Base-by-base conservation (phyloP, 2,113 vertebrate species). In the Azemiops feae region DNA sequence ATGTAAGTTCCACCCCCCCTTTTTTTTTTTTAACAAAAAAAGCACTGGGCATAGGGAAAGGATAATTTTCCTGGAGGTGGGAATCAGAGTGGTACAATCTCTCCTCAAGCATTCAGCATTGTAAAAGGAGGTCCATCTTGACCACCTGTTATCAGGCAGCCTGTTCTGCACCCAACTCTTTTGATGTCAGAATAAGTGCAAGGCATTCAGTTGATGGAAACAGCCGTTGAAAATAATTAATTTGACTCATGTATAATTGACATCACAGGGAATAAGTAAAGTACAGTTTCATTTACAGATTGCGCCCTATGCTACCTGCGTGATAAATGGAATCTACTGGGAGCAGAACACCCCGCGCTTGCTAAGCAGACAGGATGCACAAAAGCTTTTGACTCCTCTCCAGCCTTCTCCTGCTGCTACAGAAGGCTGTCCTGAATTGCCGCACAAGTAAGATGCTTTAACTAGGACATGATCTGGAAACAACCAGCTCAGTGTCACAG, bases 251-350 rank as follows among this genome's bases (percentile, higher is more conserved):
- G 50, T 16, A 50, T 50, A 55, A 0, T 22, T 0, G 57, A 93
- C 4, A 27, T 22, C 47, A 12, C 10, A 93, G 54, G 93, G 34
- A n/a, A 43, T 64, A 20, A 91, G 27, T 54, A 55, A 87, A 86
- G 91, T 93, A 2, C 93, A 45, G 95, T 89, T 97, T 95, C 57
- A 87, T 96, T 87, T 96, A 85, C 96, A 99, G 99, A 97, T 99
- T 96, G 99, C 99, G 30, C 99, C 99, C 0, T 99, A 99, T 92
- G 99, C 99, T 53, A 99, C 98, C 81, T 99, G 99, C 91, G 97
- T 99, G 94, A 98, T 99, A 95, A 99, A 99, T n/a, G 99, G 99
- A 5, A 99, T 99, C 93, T 99, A 99, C 96, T 99, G 99, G 99
- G 99, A 99, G 27, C 98, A 98, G 74, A 97, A 99, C 30, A 99